Evolutionary conservation across 1,140 invertebrate species (phyloP), one percentile per base, ranked within the genome.

Genomic region (Brachionus rotundiformis): DNA sequence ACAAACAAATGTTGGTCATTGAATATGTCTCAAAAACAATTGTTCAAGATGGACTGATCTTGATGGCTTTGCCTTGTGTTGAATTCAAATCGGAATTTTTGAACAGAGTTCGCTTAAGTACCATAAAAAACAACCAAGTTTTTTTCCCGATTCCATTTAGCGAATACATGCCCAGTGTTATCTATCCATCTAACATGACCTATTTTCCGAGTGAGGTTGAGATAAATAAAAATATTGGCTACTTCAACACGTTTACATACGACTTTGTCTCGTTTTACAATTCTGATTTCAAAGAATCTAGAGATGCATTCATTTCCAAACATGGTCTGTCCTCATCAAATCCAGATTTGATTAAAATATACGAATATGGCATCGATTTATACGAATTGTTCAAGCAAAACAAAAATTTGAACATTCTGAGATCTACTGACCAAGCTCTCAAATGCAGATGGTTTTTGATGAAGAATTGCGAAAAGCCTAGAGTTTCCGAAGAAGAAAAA

Each of bases 221-320:
- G 82, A 89, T 94, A 0, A 92, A 91, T 84, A 92, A 92, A 87
- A 91, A 92, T 86, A 90, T 91, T 63, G 94, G 94, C 2, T 92
- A 93, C 87, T 96, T 94, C 87, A 93, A 94, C 86, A 85, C 88
- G 5, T 88, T 91, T 61, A 91, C 92, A 84, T 92, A 90, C 79
- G 91, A 92, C 76, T 92, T 93, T 85, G 89, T 93, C 49, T 91
- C 92, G 10, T 95, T 95, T 88, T 95, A 95, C 86, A 90, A 91
- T 59, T 90, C 90, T 82, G 94, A 96, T 89, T 95, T 94, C 86
- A 89, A 91, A 16, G 86, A 87, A 82, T 91, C 91, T 59, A 89
- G 93, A 7, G 92, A 92, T 86, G 85, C 88, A 59, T 85, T 91
- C 10, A 89, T 91, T 85, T 84, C 86, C 11, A 85, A 84, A 33